These are phyloP conservation scores for Pogonus chalceus DNA, from an alignment of 1,140 invertebrate species.

Conservation along the genomic window DNA sequence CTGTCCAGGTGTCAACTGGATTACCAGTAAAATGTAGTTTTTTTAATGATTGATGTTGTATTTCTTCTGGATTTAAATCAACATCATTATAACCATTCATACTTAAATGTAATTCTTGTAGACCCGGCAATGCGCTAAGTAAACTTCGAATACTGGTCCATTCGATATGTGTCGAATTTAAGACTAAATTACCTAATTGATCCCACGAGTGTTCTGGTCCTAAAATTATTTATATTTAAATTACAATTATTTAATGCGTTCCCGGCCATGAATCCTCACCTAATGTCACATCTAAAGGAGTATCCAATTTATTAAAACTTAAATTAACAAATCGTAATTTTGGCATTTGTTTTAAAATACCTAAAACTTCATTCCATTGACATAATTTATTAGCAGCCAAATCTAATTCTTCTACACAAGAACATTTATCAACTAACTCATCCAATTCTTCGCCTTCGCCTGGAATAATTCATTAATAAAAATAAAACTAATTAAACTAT, in stretches of 20 bases:
- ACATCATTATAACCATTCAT: slow-evolving; percentile 75
- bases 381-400: slow-evolving; percentile 80
- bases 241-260: slow-evolving; percentile 30
- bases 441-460: too few species aligned
- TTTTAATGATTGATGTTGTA: slow-evolving; percentile 51
- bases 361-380: slow-evolving; percentile 78
- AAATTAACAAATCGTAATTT: slow-evolving; percentile 81
- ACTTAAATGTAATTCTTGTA: slow-evolving; percentile 85
- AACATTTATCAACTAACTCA: slow-evolving; percentile 68
- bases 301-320: slow-evolving; percentile 73
- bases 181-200: slow-evolving; percentile 62
- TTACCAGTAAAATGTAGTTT: slow-evolving; percentile 77
- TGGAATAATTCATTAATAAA: too few species aligned
- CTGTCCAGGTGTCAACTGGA: slow-evolving; percentile 67
- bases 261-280: too few species aligned
- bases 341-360: slow-evolving; percentile 75
- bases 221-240: slow-evolving; percentile 35
- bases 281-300: slow-evolving; percentile 44
- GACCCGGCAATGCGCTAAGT: slow-evolving; percentile 58
- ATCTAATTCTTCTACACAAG: slow-evolving; percentile 78
- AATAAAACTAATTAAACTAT: too few species aligned
- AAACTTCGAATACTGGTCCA: slow-evolving; percentile 74
- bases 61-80: background rate
- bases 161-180: slow-evolving; percentile 76
- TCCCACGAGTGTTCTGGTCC: slow-evolving; percentile 37